Base-by-base conservation (phyloP, 2,113 vertebrate species). In the Ctenodactylus gundi region DNA sequence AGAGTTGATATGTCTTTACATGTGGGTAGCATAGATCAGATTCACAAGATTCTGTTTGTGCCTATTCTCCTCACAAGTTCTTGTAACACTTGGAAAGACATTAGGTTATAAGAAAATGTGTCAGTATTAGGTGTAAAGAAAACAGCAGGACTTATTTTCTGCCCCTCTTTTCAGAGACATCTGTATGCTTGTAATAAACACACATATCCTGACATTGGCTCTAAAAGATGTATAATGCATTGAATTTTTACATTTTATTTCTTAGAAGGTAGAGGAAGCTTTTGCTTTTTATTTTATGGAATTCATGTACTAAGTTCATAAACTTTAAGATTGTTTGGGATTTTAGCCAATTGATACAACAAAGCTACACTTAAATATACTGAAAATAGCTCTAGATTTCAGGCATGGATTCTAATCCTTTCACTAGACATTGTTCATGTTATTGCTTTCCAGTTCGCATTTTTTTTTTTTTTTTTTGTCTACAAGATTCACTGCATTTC, bases 261-360 rank as follows among this genome's bases (percentile, higher is more conserved):
- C 25, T 76, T 51, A 65, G 4, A 70, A 60, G 1, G 2, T 51
- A 87, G 46, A 60, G 88, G 88, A 41, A 46, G 41, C 5, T 23
- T 68, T 92, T 91, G 53, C 29, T 7, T 29, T 91, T 57, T 41
- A 49, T 83, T 91, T 96, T 91, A 67, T 78, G 88, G 20, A 78
- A 73, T 49, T 77, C 44, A 70, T 14, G 4, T 3, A 64, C 41
- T 78, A 91, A 85, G 14, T 46, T 81, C 18, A 76, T 49, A 53
- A 41, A 68, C 78, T 84, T 51, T 73, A 62, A 73, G 39, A 88
- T 58, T 14, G 7, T 39, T 90, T 3, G n/a, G 58, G 31, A 64
- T 62, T 31, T 58, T 9, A 27, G 17, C 73, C 39, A 89, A 57
- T 20, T 62, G 0, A 68, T 90, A 60, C 36, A 77, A 46, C 25